Conservation (phyloP, 2,113 vertebrate genomes). For the Callipepla californica region DNA sequence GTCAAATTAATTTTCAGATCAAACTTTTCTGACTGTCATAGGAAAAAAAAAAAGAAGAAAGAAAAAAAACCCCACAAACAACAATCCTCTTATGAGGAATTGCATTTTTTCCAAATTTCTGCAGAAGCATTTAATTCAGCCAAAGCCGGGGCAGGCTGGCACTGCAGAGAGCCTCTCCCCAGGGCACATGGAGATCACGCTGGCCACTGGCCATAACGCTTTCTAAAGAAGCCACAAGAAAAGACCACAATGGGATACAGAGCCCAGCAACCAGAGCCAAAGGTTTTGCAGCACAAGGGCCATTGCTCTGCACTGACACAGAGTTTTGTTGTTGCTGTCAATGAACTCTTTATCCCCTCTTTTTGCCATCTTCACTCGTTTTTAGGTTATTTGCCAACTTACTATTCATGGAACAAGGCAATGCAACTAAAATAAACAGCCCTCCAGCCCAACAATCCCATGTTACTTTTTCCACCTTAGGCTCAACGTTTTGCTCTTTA, state of each 20-base stretch:
- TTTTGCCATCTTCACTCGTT: conserved; percentile 28
- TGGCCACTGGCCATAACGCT: conserved; percentile 39
- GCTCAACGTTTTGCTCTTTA: not conserved
- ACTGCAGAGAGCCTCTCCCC: not conserved
- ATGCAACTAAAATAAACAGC: conserved; percentile 39
- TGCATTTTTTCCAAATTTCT: not conserved
- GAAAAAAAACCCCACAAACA: too few species aligned
- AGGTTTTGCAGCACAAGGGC: conserved; percentile 45
- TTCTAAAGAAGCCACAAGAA: conserved; percentile 55
- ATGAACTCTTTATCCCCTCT: conserved; percentile 59
- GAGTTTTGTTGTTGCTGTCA: conserved; percentile 57
- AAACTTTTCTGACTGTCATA: not conserved
- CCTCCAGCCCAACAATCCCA: not conserved
- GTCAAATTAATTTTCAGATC: not conserved
- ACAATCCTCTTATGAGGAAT: not conserved
- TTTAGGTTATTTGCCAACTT: conserved; percentile 27
- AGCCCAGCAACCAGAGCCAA: not conserved
- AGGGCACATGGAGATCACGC: not conserved
- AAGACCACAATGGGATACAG: conserved; percentile 3
- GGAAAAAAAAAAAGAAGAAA: not conserved
- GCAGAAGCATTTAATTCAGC: not conserved
- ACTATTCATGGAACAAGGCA: conserved; percentile 15
- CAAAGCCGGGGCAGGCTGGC: not conserved
- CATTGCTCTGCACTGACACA: conserved; percentile 34
- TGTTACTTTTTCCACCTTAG: conserved; percentile 15